Evolutionary conservation across 64 coral and sea anemone genomes (phyloP), one percentile per base, ranked within the genome.

Genomic region (Cladopsammia gracilis): DNA sequence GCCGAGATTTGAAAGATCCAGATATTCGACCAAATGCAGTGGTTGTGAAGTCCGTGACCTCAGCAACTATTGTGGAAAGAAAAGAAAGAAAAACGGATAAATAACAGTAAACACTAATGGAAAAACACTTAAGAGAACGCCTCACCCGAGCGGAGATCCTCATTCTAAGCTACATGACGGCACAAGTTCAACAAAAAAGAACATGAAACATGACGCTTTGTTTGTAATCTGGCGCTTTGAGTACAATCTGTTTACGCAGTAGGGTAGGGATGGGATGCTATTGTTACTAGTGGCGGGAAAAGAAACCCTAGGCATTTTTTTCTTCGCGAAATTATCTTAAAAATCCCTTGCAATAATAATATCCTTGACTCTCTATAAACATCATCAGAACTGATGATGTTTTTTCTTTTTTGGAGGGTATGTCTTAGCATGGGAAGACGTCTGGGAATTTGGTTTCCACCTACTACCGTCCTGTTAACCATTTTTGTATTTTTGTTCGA

Each of bases 1-100:
- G 51, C 92, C 90, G 78, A 93, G 90, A 90, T 93, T 90, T 87
- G 96, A 98, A 77, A 98, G 93, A 70, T 98, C 96, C 86, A 98
- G 66, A 59, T 93, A 92, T 77, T 95, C 93, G 49, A 95, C 93
- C 56, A 66, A 64, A 82, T 98, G 86, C 56, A 98, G 52, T 73
- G 96, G 96, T 83, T 87, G 84, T 66, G 88, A 71, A 10, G 93
- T 87, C 50, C 93, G 93, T 69, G 93, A 95, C 79, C 93, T 70
- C 53, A 98, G 71, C 75, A 98, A 74, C 96, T 98, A 67, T 52
- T 24, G 25, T 61, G 50, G 8, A 49, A 92, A 64, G 76, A 79
- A 77, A 43, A 90, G 50, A 79, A 57, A 20, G 58, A 78, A 62
- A 86, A 50, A 20, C 75, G n/a, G 20, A 74, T 62, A 73, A 70